Evolutionary conservation across 2,113 vertebrate species (phyloP).

Genomic region (Grantiella picta): DNA sequence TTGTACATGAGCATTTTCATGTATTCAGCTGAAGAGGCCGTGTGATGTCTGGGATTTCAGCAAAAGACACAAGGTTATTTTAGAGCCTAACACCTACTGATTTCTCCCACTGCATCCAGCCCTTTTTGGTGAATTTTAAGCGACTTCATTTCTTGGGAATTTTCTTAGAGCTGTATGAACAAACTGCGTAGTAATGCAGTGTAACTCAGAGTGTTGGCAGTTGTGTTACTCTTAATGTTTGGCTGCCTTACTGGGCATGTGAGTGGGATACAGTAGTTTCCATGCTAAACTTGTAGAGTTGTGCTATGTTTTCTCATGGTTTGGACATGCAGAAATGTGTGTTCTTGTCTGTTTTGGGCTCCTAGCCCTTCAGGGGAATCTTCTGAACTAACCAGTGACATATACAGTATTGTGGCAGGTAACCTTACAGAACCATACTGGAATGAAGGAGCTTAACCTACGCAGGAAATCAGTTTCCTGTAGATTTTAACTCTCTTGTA

Average conservation of each 20-base stretch:
- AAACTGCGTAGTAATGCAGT: neutral
- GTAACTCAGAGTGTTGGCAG: neutral
- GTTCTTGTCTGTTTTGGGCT: neutral
- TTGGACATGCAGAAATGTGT: neutral
- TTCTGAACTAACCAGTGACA: neutral
- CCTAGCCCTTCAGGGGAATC: neutral
- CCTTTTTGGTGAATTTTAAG: neutral
- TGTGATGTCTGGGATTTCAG: neutral
- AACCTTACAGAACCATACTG: neutral
- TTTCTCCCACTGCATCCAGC: neutral
- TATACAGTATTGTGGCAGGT: neutral
- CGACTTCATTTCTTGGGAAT: neutral
- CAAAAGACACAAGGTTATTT: neutral
- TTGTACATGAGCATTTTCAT: neutral
- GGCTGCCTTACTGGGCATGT: neutral
- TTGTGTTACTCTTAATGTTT: neutral
- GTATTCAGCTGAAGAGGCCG: neutral
- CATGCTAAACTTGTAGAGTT: neutral
- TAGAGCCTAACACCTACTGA: neutral
- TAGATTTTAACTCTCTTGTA: neutral
- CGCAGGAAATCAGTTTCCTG: neutral
- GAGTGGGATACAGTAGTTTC: neutral
- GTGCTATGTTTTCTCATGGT: neutral
- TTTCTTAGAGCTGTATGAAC: neutral
- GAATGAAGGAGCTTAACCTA: neutral